These are phyloP conservation scores for Chroicocephalus ridibundus DNA, from an alignment of 2,113 vertebrate genomes.

Conservation along the genomic window DNA sequence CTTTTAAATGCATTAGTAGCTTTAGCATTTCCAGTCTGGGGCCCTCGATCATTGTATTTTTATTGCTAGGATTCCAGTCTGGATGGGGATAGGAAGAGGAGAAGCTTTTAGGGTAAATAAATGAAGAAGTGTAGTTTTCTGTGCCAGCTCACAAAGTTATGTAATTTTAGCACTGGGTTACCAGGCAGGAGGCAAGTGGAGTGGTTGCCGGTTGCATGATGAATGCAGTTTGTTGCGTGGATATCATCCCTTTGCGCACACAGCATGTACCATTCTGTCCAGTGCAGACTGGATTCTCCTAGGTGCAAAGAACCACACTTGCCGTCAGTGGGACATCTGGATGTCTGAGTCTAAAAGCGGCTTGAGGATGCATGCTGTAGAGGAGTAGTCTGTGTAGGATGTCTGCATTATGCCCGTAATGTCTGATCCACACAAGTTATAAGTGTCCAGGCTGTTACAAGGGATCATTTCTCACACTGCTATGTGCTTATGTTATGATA, in stretches of 20 bases:
- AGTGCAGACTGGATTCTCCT: not conserved
- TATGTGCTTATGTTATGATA: not conserved
- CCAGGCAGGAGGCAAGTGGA: not conserved
- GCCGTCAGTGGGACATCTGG: not conserved
- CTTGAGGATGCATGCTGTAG: not conserved
- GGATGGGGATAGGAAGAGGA: not conserved
- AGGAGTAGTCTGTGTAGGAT: not conserved
- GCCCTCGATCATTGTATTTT: not conserved
- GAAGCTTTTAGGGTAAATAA: not conserved
- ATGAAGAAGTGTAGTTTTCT: not conserved
- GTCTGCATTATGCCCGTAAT: not conserved
- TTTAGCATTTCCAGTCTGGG: not conserved
- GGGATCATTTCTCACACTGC: not conserved
- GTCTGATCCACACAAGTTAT: not conserved
- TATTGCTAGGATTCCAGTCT: not conserved
- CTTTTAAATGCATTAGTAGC: not conserved
- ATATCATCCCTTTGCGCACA: rapidly evolving
- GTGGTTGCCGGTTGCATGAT: not conserved
- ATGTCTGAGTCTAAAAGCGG: not conserved
- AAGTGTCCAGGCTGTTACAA: not conserved
- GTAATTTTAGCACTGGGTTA: not conserved
- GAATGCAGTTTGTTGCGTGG: not conserved
- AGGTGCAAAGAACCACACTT: not conserved
- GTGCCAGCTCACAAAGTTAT: not conserved
- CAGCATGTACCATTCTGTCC: rapidly evolving